Conservation (phyloP, 1,140 invertebrate species). For the Aphelinus atriplicis region DNA sequence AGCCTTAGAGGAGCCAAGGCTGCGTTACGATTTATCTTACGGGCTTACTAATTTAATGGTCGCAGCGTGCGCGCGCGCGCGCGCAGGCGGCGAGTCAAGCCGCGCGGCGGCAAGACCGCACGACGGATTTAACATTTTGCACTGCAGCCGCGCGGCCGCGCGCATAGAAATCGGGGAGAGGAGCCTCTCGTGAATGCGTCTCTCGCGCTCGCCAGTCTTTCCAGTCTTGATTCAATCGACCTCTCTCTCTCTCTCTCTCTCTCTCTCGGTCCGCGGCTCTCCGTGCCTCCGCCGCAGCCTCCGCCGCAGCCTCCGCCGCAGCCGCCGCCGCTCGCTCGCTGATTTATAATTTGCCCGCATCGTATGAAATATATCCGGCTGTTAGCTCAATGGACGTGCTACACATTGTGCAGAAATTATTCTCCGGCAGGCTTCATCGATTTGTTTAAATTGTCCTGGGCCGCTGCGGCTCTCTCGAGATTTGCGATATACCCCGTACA, state of each 20-base stretch:
- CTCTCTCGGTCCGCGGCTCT: neutral
- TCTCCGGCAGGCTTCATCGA: neutral
- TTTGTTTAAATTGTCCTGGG: neutral
- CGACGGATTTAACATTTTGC: neutral
- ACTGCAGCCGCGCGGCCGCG: too few relatives aligned
- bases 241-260: slow-evolving; percentile 2
- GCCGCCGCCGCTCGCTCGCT: neutral
- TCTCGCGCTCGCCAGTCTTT: too few relatives aligned
- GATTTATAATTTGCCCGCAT: slow-evolving; percentile 12
- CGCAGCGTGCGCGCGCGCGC: too few relatives aligned
- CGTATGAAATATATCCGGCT: neutral
- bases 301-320: too few relatives aligned
- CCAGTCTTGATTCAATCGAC: too few relatives aligned
- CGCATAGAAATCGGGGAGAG: too few relatives aligned
- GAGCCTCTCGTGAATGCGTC: too few relatives aligned
- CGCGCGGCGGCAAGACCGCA: neutral
- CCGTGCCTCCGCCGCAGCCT: too few relatives aligned
- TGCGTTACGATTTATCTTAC: slow-evolving; percentile 16
- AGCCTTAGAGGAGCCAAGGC: slow-evolving; percentile 9
- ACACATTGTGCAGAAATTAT: neutral
- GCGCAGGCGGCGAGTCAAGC: too few relatives aligned
- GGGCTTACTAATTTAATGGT: slow-evolving; percentile 17
- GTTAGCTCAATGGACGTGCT: slow-evolving; percentile 2
- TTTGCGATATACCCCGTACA: too few relatives aligned
- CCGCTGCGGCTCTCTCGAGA: too few relatives aligned